A percentile compares a stretch with the other conserved stretches of the same genome.
Conservation (phyloP, 2,113 vertebrate genomes). For the Tupaia chinensis region DNA sequence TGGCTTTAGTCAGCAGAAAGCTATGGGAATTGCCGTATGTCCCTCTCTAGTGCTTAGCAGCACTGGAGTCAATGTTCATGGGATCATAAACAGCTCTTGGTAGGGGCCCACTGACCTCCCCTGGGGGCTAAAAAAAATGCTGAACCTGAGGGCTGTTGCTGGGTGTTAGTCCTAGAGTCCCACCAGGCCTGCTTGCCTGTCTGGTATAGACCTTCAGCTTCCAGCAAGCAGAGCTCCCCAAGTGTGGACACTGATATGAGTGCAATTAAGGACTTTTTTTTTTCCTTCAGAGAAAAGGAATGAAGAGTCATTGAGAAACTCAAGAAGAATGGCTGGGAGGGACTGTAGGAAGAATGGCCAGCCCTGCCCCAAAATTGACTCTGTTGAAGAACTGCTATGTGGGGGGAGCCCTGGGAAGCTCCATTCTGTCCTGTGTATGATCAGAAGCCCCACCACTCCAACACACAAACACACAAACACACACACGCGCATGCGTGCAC, state of each 20-base stretch:
- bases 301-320: conserved; percentile 15
- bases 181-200: neutral
- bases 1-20: neutral
- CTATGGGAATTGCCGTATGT: accelerated
- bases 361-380: neutral
- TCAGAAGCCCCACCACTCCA: no score
- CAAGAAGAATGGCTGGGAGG: neutral
- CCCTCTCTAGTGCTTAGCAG: neutral
- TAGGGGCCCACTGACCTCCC: neutral
- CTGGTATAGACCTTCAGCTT: accelerated
- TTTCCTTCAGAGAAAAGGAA: neutral
- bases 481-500: no score
- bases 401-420: neutral
- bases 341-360: neutral
- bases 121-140: no score
- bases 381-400: neutral
- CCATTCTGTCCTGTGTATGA: neutral
- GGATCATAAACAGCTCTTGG: neutral
- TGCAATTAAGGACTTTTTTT: neutral
- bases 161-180: accelerated
- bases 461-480: accelerated
- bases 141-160: neutral
- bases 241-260: neutral
- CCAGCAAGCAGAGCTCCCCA: neutral
- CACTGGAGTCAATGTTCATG: neutral